A percentile compares a stretch with the other conserved stretches of the same genome.
These are phyloP conservation scores for Luidia sarsii DNA, from an alignment of 53 echinoderm and acorn worm species.

Conservation along the genomic window DNA sequence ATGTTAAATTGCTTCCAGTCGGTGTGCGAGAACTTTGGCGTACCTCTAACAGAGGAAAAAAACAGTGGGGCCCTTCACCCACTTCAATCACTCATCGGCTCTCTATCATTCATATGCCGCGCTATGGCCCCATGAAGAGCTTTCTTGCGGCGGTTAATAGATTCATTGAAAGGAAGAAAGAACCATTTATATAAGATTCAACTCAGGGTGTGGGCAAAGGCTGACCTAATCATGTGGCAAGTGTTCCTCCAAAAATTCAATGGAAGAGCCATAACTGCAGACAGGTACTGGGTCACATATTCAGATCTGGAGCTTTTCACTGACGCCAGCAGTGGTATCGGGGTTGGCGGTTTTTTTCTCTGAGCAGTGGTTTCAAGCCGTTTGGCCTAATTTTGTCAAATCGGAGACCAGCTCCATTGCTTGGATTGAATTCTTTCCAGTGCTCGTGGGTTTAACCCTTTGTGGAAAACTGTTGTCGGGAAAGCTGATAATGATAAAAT, in stretches of 20 bases:
- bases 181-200: not conserved
- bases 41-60: slow-evolving; percentile 23
- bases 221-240: slow-evolving; percentile 20
- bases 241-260: slow-evolving; percentile 35
- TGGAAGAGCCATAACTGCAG: slow-evolving; percentile 11
- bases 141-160: slow-evolving; percentile 21
- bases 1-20: not conserved
- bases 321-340: slow-evolving; percentile 18
- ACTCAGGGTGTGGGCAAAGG: slow-evolving; percentile 5
- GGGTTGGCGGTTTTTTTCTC: slow-evolving; percentile 23
- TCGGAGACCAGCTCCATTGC: slow-evolving; percentile 25
- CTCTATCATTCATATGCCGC: slow-evolving; percentile 11
- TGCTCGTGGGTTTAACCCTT: slow-evolving; percentile 28
- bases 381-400: not conserved
- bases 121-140: slow-evolving; percentile 28
- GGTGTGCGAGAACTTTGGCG: slow-evolving; percentile 5
- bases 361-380: not conserved
- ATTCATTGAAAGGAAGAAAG: not conserved
- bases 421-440: slow-evolving; percentile 45
- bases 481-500: slow-evolving; percentile 23
- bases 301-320: slow-evolving; percentile 17
- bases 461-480: slow-evolving; percentile 11
- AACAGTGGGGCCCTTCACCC: not conserved
- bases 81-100: slow-evolving; percentile 26
- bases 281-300: slow-evolving; percentile 5